Percentiles rank a stretch among this genome's conserved stretches.
These are phyloP conservation scores for Branchinecta lindahli DNA, from an alignment of 1,140 invertebrate species.

Conservation along the genomic window DNA sequence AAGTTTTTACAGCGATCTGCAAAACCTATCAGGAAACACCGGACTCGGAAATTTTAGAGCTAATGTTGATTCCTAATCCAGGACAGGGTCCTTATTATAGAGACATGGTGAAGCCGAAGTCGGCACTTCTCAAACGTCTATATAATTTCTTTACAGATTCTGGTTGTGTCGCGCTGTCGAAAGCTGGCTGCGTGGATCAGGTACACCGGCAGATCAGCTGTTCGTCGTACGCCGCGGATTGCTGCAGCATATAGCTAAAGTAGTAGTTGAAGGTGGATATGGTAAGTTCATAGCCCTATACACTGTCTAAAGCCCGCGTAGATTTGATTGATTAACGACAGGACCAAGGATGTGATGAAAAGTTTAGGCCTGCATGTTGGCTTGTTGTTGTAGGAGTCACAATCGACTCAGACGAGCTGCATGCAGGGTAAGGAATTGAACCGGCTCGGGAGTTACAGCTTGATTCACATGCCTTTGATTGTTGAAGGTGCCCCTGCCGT, in stretches of 20 bases:
- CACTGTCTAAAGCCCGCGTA: constrained; percentile 28
- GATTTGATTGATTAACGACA: constrained; percentile 31
- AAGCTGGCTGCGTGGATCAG: constrained; percentile 34
- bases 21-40: too few species aligned
- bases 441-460: too few species aligned
- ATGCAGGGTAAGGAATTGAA: too few species aligned
- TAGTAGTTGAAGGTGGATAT: constrained; percentile 14
- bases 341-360: constrained; percentile 23
- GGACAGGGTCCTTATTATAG: too few species aligned
- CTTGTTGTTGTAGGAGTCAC: too few species aligned
- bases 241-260: constrained; percentile 26
- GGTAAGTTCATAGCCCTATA: constrained; percentile 6
- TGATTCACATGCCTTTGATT: too few species aligned
- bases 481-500: too few species aligned
- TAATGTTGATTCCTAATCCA: too few species aligned
- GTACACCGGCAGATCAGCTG: constrained; percentile 33
- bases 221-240: constrained; percentile 34
- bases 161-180: constrained; percentile 37
- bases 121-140: background rate
- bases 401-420: too few species aligned
- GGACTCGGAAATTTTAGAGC: too few species aligned
- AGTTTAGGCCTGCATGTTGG: background rate
- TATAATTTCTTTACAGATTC: constrained; percentile 27
- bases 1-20: too few species aligned
- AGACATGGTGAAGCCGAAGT: too few species aligned